These are phyloP conservation scores for Neotoxoptera formosana DNA, from an alignment of 1,140 invertebrate genomes.

Conservation along the genomic window DNA sequence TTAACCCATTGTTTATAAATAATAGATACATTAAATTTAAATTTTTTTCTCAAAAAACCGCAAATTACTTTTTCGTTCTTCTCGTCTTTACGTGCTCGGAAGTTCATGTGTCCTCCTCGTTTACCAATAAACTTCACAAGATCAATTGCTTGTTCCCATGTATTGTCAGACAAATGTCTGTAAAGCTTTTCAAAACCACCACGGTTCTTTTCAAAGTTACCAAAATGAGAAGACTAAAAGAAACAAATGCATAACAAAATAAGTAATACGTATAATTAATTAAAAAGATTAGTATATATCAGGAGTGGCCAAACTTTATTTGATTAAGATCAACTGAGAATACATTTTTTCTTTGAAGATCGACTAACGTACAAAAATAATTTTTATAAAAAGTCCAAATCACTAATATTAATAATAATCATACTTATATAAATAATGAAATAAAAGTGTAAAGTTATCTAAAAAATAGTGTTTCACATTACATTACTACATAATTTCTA, in stretches of 20 bases:
- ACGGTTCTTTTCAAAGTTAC: slow-evolving; percentile 78
- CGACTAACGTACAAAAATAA: too few species aligned
- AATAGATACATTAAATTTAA: background rate
- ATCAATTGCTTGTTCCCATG: slow-evolving; percentile 77
- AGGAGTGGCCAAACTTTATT: too few species aligned
- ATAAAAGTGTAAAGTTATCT: too few species aligned
- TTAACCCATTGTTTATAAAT: background rate
- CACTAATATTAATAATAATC: too few species aligned
- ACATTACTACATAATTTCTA: too few species aligned
- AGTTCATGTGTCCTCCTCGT: slow-evolving; percentile 71
- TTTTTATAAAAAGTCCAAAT: too few species aligned
- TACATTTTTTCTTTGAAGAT: too few species aligned
- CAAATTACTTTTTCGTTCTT: slow-evolving; percentile 32
- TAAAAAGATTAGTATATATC: background rate
- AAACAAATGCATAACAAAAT: background rate
- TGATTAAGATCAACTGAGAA: too few species aligned
- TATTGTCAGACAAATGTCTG: slow-evolving; percentile 74
- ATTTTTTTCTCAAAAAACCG: background rate
- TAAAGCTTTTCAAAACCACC: slow-evolving; percentile 79
- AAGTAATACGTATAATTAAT: background rate
- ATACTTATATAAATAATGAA: too few species aligned
- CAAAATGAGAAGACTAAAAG: slow-evolving; percentile 73
- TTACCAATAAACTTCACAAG: slow-evolving; percentile 78
- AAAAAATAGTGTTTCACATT: too few species aligned
- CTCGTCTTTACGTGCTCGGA: slow-evolving; percentile 58